Conservation (phyloP, 2,113 vertebrate genomes). For the Collichthys lucidus region DNA sequence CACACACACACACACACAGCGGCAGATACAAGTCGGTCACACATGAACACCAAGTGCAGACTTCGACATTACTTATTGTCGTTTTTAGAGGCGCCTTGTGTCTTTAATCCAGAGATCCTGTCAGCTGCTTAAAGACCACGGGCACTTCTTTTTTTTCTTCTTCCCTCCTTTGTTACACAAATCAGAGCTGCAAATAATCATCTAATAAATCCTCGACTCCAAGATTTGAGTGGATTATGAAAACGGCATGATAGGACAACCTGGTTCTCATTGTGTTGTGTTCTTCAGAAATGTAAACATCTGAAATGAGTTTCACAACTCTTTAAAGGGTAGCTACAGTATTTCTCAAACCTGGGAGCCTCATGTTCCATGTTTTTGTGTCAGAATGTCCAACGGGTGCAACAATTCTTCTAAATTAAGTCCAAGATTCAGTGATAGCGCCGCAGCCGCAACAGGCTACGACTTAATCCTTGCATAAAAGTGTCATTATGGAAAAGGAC, state of each 20-base stretch:
- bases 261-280: conserved; percentile 53
- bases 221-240: conserved; percentile 59
- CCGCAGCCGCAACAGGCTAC: too few relatives aligned
- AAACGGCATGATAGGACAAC: conserved; percentile 38
- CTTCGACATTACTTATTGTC: conserved; percentile 57
- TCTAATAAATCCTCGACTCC: conserved; percentile 54
- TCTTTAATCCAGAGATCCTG: conserved; percentile 75
- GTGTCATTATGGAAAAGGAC: not conserved
- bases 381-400: too few relatives aligned
- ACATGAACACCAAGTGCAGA: conserved; percentile 37
- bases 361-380: too few relatives aligned
- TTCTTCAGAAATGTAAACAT: conserved; percentile 63
- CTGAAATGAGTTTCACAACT: conserved; percentile 49
- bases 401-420: too few relatives aligned
- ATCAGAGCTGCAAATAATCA: conserved; percentile 70
- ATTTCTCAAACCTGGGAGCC: too few relatives aligned
- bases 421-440: too few relatives aligned
- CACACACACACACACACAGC: conserved; percentile 55
- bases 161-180: conserved; percentile 74
- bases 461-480: too few relatives aligned
- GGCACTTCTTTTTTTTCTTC: conserved; percentile 33
- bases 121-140: conserved; percentile 58
- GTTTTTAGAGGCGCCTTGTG: conserved; percentile 62
- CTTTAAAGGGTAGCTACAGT: not conserved
- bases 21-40: conserved; percentile 50